Percentiles rank a stretch among this genome's conserved stretches.
Evolutionary conservation across 2,113 vertebrate species (phyloP).

Genomic region (Sclerurus mexicanus): DNA sequence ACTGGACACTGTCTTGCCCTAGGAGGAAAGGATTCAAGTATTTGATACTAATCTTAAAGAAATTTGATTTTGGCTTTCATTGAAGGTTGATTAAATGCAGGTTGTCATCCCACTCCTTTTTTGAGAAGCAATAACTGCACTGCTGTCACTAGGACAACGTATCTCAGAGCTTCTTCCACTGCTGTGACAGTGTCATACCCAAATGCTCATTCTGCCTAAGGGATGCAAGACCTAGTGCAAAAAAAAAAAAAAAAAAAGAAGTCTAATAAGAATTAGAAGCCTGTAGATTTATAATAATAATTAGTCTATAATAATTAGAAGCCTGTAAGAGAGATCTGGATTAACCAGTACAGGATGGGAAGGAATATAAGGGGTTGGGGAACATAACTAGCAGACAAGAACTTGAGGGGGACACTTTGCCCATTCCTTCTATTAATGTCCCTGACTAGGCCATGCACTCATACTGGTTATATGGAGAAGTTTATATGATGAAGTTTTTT

Average conservation of each 20-base stretch:
- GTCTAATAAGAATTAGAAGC: neutral
- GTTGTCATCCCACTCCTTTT: neutral
- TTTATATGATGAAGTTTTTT: neutral
- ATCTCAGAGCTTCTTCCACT: neutral
- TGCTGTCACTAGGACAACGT: neutral
- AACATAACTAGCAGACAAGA: neutral
- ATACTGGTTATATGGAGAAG: neutral
- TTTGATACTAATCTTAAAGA: neutral
- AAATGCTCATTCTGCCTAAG: neutral
- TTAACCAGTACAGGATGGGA: neutral
- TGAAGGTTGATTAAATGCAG: neutral
- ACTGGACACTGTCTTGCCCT: neutral
- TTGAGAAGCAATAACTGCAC: neutral
- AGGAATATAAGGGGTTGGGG: neutral
- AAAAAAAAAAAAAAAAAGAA: too few relatives aligned
- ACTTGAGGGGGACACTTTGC: neutral
- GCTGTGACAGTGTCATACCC: neutral
- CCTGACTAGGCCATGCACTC: neutral
- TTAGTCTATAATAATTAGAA: neutral
- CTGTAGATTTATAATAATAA: neutral
- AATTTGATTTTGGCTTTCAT: neutral
- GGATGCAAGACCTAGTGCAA: neutral
- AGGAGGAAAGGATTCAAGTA: neutral
- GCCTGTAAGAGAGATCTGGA: neutral
- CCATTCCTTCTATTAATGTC: accelerated